Conservation (phyloP, 2,888 invertebrate species). For the Rotaria sp. region DNA sequence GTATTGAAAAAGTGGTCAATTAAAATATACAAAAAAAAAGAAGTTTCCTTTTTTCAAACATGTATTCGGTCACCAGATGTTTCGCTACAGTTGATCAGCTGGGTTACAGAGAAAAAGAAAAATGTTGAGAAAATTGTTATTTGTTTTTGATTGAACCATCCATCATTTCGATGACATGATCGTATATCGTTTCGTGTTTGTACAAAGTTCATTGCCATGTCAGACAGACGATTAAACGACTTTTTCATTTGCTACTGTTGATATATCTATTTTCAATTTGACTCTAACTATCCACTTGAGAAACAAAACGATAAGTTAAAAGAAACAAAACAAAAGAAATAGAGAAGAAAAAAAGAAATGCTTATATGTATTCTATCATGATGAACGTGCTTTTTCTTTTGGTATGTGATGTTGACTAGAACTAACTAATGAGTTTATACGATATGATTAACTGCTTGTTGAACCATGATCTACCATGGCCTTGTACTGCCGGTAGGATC, state of each 20-base stretch:
- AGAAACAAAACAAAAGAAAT: neutral
- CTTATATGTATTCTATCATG: neutral
- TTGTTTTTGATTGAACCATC: neutral
- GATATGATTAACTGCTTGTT: constrained; percentile 1
- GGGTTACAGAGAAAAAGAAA: neutral
- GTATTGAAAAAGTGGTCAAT: neutral
- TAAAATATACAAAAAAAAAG: neutral
- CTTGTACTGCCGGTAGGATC: neutral
- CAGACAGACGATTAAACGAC: neutral
- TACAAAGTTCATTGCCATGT: neutral
- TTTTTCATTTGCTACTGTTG: constrained; percentile 10
- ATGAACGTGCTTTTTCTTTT: constrained; percentile 10
- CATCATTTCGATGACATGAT: neutral
- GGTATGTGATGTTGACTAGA: neutral
- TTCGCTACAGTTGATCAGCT: constrained; percentile 2
- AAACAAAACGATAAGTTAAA: neutral
- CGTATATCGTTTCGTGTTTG: neutral
- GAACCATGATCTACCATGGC: neutral
- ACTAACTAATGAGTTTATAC: constrained; percentile 10
- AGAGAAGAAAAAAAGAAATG: neutral
- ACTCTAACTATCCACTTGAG: neutral
- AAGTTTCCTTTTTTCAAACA: neutral
- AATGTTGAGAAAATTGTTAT: constrained; percentile 5
- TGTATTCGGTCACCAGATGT: neutral
- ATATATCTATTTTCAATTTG: constrained; percentile 22